A percentile compares a stretch with the other conserved stretches of the same genome.
Evolutionary conservation across 2,113 vertebrate species (phyloP).

Genomic region (Pomatorhinus ruficollis): DNA sequence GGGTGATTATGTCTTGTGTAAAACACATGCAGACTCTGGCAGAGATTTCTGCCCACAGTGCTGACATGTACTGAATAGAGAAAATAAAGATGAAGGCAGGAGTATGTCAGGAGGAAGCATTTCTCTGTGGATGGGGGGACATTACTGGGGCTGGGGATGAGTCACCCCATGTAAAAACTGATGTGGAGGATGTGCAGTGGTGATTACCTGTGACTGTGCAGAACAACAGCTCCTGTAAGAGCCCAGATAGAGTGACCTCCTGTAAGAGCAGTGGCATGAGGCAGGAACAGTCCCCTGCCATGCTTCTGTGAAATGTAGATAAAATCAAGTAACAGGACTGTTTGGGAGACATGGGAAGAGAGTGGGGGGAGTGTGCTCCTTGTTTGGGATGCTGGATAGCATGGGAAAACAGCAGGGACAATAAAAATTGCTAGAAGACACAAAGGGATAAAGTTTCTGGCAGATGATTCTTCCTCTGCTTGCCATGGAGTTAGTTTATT

Average conservation of each 20-base stretch:
- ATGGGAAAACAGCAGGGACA: neutral
- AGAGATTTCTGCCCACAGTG: neutral
- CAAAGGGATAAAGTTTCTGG: neutral
- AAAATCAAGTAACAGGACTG: neutral
- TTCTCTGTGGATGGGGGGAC: neutral
- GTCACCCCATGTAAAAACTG: accelerated
- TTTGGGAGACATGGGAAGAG: neutral
- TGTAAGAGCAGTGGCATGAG: neutral
- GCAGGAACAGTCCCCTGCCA: neutral
- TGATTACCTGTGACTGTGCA: neutral
- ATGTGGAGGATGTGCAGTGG: accelerated
- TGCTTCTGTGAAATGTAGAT: neutral
- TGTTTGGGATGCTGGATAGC: neutral
- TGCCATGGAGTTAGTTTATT: slow-evolving; percentile 16
- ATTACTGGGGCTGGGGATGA: neutral
- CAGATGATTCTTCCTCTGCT: neutral
- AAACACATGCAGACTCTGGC: neutral
- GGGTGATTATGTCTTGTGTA: neutral
- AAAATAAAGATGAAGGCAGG: neutral
- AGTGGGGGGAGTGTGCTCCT: neutral
- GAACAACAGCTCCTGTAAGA: neutral
- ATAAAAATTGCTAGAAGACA: neutral
- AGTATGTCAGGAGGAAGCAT: neutral
- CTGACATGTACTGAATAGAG: neutral
- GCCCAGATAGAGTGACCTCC: neutral